Evolutionary conservation across 1,140 invertebrate genomes (phyloP), one percentile per base, ranked within the genome.

Genomic region (Macrobrachium rosenbergii): DNA sequence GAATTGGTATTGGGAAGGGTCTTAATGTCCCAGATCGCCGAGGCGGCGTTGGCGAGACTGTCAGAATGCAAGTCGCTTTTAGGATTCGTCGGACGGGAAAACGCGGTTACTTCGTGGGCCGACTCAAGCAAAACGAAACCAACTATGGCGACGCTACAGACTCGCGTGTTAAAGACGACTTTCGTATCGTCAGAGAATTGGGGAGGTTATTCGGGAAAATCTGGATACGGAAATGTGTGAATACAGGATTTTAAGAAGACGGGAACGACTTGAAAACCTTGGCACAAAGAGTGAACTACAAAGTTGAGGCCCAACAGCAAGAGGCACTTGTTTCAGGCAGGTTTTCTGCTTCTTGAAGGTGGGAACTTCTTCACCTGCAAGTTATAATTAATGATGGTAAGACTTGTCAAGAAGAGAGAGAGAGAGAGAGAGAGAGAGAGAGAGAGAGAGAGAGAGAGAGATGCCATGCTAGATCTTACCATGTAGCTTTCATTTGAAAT

Each of bases 81-180:
- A 77, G 60, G 23, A 87, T 10, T 76, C 85, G 43, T 12, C 52
- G 78, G 85, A 76, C 78, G 79, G 79, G 78, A 87, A 87, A 87
- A 87, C 85, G 28, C 78, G 85, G 85, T 87, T 87, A 87, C 77
- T 86, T 73, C 77, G 14, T 58, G 83, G 37, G 76, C 62, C 77
- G 83, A 86, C 58, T 86, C 45, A 45, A 62, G 83, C 83, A 85
- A 28, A 43, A 72, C 75, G 64, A 45, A 62, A 80, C 63, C 37
- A 73, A 80, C 77, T 75, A 60, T n/a, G 77, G 64, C n/a, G 63
- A 80, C 63, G 83, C 62, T 23, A 58, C 69, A 83, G 17, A 75
- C 69, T 83, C 45, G 60, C 45, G 72, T 7, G 62, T 75, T 83
- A 83, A 62, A 59, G 82, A 75, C 82, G 63, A 83, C 69, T 72